phyloP scores from a whole-genome alignment of 2,113 vertebrate genomes.

The Brachirus orientalis region DNA sequence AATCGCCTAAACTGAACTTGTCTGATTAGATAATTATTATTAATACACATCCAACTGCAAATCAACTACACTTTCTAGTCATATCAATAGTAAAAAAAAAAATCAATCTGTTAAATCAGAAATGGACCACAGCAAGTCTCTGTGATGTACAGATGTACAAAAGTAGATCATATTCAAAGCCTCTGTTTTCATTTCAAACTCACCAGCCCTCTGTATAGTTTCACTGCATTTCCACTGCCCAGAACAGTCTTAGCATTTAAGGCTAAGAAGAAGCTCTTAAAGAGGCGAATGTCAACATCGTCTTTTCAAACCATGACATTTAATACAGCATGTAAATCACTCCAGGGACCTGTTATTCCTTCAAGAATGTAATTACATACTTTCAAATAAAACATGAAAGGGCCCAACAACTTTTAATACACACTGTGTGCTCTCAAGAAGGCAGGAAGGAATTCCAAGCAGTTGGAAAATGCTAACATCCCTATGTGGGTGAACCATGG shows the following conservation, averaged over 20 bases:
- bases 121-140: slow-evolving; percentile 13
- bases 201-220: slow-evolving; percentile 30
- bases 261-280: slow-evolving; percentile 65
- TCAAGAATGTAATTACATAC: slow-evolving; percentile 99
- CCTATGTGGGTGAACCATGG: slow-evolving; percentile 80
- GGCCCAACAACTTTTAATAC: slow-evolving; percentile 98
- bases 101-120: slow-evolving; percentile 28
- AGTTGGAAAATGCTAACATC: slow-evolving; percentile 98
- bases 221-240: slow-evolving; percentile 35
- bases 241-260: slow-evolving; percentile 55
- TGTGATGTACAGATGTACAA: slow-evolving; percentile 27
- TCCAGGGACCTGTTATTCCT: slow-evolving; percentile 92
- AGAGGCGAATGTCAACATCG: slow-evolving; percentile 85
- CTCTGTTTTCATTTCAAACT: slow-evolving; percentile 31
- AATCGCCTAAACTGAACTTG: slow-evolving; percentile 20
- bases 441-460: slow-evolving; percentile 96
- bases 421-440: slow-evolving; percentile 91
- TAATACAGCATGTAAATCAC: slow-evolving; percentile 98
- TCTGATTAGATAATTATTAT: slow-evolving; percentile 3
- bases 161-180: slow-evolving; percentile 6
- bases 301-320: slow-evolving; percentile 94
- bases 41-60: slow-evolving; percentile 7
- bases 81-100: slow-evolving; percentile 14
- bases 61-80: slow-evolving; percentile 7
- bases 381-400: slow-evolving; percentile 99